These are phyloP conservation scores for Hoplodrina ambigua DNA, from an alignment of 2,888 invertebrate species.

Conservation along the genomic window DNA sequence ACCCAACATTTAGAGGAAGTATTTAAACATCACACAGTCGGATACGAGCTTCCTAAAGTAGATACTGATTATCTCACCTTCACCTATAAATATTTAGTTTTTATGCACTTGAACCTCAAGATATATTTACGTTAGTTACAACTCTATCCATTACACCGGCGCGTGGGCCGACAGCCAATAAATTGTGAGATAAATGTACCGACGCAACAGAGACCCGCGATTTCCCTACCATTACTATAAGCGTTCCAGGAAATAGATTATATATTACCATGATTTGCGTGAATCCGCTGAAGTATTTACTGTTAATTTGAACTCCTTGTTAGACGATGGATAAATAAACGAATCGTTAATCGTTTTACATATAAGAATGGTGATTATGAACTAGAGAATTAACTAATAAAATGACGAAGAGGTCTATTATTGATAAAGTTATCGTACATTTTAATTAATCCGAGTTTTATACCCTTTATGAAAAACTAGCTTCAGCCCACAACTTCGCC, in stretches of 20 bases:
- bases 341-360: not conserved
- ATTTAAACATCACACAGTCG: slow-evolving; percentile 24
- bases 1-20: slow-evolving; percentile 17
- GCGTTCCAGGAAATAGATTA: slow-evolving; percentile 61
- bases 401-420: not conserved
- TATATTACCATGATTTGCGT: slow-evolving; percentile 55
- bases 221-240: slow-evolving; percentile 61
- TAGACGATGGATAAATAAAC: slow-evolving; percentile 13
- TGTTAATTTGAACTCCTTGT: slow-evolving; percentile 30
- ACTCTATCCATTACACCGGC: slow-evolving; percentile 65
- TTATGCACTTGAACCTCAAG: slow-evolving; percentile 74
- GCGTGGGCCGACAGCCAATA: slow-evolving; percentile 74
- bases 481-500: too few relatives aligned
- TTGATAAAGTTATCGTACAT: slow-evolving; percentile 4
- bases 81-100: slow-evolving; percentile 66
- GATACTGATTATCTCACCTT: slow-evolving; percentile 57
- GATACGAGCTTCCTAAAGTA: slow-evolving; percentile 35
- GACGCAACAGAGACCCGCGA: slow-evolving; percentile 60
- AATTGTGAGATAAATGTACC: slow-evolving; percentile 72
- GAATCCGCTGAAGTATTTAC: slow-evolving; percentile 30
- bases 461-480: not conserved
- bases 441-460: not conserved
- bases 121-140: slow-evolving; percentile 66
- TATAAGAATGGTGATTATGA: not conserved
- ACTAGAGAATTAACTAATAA: not conserved